These are phyloP conservation scores for Glaucopsyche alexis DNA, from an alignment of 2,888 invertebrate species.

Conservation along the genomic window DNA sequence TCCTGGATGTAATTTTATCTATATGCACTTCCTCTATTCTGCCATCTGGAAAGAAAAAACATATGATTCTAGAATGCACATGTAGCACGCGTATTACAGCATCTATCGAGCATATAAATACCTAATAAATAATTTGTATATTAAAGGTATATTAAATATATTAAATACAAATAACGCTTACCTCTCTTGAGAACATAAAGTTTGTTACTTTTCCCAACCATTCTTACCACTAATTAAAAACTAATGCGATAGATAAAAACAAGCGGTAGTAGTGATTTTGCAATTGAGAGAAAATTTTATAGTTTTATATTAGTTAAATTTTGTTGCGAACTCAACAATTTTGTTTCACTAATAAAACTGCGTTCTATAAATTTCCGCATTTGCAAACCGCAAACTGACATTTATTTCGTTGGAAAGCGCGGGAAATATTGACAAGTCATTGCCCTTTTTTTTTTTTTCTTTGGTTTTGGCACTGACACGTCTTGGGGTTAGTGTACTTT, in stretches of 20 bases:
- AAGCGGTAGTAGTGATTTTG: not conserved
- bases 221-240: slow-evolving; percentile 39
- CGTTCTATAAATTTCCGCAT: not conserved
- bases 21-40: slow-evolving; percentile 95
- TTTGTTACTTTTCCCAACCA: slow-evolving; percentile 71
- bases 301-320: not conserved
- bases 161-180: slow-evolving; percentile 51
- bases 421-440: not conserved
- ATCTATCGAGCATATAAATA: not conserved
- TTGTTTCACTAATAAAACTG: not conserved
- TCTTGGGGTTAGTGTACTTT: too few species aligned
- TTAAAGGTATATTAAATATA: too few species aligned
- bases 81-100: not conserved
- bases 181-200: slow-evolving; percentile 75
- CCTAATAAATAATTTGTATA: not conserved
- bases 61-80: slow-evolving; percentile 2
- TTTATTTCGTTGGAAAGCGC: not conserved
- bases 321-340: not conserved
- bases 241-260: not conserved
- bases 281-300: not conserved
- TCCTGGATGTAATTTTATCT: slow-evolving; percentile 98
- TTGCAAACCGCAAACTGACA: not conserved
- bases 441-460: too few species aligned
- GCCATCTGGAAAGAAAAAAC: slow-evolving; percentile 82
- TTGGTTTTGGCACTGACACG: too few species aligned